Evolutionary conservation across 2,113 vertebrate genomes (phyloP), one percentile per base, ranked within the genome.

Genomic region (Gymnarchus niloticus): DNA sequence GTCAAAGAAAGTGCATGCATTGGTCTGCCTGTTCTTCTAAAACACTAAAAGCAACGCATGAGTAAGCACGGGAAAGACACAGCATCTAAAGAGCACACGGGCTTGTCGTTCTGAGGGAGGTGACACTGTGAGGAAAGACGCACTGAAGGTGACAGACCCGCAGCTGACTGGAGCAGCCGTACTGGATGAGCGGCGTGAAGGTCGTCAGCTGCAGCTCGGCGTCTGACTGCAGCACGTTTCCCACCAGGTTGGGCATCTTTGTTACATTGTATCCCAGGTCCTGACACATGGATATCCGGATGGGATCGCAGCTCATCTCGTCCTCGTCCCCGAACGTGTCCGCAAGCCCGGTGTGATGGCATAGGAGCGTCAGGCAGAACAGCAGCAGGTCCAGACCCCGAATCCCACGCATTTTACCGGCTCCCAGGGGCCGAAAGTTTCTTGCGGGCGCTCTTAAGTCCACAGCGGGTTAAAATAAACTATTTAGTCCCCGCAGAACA

Each of bases 261-360:
- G 98, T 99, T 90, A 98, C 97, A 93, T 99, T 99, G 93, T 99
- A 99, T 78, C 98, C 98, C 84, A 99, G 92, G 91, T 97, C 97
- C 93, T 98, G 97, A 95, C 98, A 99, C 98, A 98, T 99, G 92
- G 96, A 92, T 93, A 99, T 99, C 86, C 97, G 95, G 93, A 99
- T 99, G 85, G 97, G 96, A 91, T 99, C 97, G 91, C 98, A 99
- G 88, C 96, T 96, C 93, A 96, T 94, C 88, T 98, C 98, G 89
- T 98, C 98, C 78, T 98, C 98, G 80, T 97, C 96, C 9, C 97
- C 97, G 91, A 98, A 99, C 6, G 92, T 93, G 49, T 65, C 84
- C 81, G 89, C 93, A 41, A 44, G 54, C 12, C 56, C 81, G 17
- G 41, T 44, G 33, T 57, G 82, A 23, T n/a, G 28, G 56, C 56